A percentile compares a stretch with the other conserved stretches of the same genome.
phyloP scores from a whole-genome alignment of 2,113 vertebrate species.

The Jaculus jaculus region DNA sequence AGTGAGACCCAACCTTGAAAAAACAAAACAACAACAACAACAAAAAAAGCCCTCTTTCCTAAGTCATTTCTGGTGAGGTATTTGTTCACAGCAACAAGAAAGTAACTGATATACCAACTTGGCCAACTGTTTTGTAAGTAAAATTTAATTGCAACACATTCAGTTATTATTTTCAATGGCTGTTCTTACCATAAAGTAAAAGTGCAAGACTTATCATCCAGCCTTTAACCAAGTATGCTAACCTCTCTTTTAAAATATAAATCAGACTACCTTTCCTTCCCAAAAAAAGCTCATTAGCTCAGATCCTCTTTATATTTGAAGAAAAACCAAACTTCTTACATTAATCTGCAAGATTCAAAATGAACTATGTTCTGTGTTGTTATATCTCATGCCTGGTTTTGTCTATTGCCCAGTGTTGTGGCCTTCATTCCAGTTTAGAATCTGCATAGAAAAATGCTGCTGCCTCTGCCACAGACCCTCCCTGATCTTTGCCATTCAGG shows the following conservation, averaged over 20 bases:
- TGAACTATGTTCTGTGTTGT: too few relatives aligned
- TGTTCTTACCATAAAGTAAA: neutral
- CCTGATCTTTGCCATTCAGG: neutral
- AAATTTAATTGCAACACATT: neutral
- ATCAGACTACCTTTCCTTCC: neutral
- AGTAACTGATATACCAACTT: too few relatives aligned
- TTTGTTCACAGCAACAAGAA: too few relatives aligned
- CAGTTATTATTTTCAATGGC: neutral
- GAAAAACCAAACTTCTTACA: conserved; percentile 8
- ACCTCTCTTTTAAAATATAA: neutral
- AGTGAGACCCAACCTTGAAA: too few relatives aligned
- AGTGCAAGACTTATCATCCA: neutral
- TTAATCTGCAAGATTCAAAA: neutral
- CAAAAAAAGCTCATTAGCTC: neutral
- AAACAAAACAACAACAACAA: too few relatives aligned
- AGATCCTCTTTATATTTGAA: neutral
- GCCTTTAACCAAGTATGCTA: neutral
- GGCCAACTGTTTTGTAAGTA: neutral
- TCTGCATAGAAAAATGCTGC: neutral
- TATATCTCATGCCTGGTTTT: neutral
- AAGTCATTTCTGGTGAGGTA: too few relatives aligned
- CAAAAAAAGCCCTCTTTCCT: too few relatives aligned
- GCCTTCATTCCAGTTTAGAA: neutral
- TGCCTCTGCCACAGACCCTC: neutral
- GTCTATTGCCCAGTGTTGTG: neutral